A percentile compares a stretch with the other conserved stretches of the same genome.
phyloP scores from a whole-genome alignment of 1,140 invertebrate genomes.

The Conus ventricosus region DNA sequence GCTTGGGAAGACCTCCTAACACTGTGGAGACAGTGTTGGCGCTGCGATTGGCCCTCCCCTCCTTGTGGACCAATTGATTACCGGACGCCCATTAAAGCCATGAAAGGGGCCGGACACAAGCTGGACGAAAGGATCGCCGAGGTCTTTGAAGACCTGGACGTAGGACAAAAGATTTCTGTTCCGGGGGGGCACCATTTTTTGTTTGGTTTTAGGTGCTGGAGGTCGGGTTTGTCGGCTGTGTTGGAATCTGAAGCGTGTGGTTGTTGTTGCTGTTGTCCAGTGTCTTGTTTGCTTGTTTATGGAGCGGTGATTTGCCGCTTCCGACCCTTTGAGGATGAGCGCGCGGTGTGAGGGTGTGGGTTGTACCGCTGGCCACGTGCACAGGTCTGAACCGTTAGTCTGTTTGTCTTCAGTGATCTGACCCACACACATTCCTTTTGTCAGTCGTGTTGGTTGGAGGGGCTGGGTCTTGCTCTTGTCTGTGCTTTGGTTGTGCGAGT shows the following conservation, averaged over 20 bases:
- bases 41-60: not conserved
- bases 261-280: not conserved
- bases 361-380: not conserved
- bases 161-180: not conserved
- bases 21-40: not conserved
- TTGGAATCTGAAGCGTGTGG: no score
- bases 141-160: not conserved
- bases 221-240: no score
- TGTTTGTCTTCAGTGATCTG: not conserved
- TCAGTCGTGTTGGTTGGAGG: not conserved
- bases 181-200: no score
- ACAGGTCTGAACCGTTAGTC: not conserved
- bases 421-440: not conserved
- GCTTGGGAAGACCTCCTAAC: not conserved
- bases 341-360: not conserved
- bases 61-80: not conserved
- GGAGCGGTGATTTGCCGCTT: not conserved
- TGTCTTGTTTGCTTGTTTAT: slow-evolving; percentile 2
- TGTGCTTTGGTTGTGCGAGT: not conserved
- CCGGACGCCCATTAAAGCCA: not conserved
- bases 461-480: not conserved
- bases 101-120: not conserved
- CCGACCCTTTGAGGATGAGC: not conserved
- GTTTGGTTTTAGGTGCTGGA: no score
- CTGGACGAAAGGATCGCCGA: not conserved